These are phyloP conservation scores for Tetrao urogallus DNA, from an alignment of 2,113 vertebrate genomes.

Conservation along the genomic window DNA sequence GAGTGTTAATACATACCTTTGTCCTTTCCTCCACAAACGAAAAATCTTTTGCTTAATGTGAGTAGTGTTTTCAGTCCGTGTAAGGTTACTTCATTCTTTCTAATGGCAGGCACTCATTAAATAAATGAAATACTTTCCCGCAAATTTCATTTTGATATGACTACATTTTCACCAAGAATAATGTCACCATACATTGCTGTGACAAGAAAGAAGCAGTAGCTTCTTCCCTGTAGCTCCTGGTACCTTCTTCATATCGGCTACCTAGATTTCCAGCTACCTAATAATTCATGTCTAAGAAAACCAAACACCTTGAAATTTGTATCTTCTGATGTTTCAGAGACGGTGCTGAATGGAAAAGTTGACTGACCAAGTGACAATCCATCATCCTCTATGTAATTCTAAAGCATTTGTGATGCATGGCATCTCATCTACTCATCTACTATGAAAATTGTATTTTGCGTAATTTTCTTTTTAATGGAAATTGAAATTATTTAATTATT, in stretches of 20 bases:
- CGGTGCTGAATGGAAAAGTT: not conserved
- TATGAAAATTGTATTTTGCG: fast-evolving
- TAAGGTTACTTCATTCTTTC: not conserved
- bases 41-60: not conserved
- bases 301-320: not conserved
- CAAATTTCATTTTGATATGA: not conserved
- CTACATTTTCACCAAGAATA: not conserved
- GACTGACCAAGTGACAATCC: not conserved
- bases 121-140: not conserved
- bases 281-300: not conserved
- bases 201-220: not conserved
- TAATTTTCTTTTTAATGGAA: not conserved
- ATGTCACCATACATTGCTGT: not conserved
- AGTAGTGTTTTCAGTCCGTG: not conserved
- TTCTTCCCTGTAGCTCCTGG: not conserved
- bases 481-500: too few relatives aligned
- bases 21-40: not conserved
- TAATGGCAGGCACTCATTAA: not conserved
- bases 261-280: not conserved
- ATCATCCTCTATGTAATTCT: not conserved
- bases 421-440: too few relatives aligned
- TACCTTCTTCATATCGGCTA: not conserved
- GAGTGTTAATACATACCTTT: not conserved
- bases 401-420: not conserved
- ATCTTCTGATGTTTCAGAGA: not conserved